phyloP scores from a whole-genome alignment of 2,888 invertebrate genomes.

The Archips xylosteana region DNA sequence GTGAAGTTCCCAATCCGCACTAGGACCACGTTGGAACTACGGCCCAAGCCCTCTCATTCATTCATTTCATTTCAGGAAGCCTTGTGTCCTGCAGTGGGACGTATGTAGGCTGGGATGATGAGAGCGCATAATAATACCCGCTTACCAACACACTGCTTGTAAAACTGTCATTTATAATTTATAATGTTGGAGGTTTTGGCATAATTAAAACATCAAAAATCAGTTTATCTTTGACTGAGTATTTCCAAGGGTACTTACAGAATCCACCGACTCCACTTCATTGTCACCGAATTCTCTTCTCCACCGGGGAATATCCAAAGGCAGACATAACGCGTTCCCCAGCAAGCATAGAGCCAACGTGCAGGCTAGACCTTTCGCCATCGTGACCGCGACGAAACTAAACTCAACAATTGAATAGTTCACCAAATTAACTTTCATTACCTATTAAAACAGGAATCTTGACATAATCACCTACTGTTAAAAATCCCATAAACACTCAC shows the following conservation, averaged over 20 bases:
- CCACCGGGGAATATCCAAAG: conserved; percentile 48
- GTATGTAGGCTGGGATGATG: too few relatives aligned
- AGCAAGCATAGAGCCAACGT: conserved; percentile 60
- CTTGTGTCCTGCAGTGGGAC: too few relatives aligned
- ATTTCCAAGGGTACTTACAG: conserved; percentile 52
- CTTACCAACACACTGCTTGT: too few relatives aligned
- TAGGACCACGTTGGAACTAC: too few relatives aligned
- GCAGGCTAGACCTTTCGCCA: conserved; percentile 60
- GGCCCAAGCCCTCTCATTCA: too few relatives aligned
- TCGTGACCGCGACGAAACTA: conserved; percentile 54
- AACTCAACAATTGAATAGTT: conserved; percentile 28
- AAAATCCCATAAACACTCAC: too few relatives aligned
- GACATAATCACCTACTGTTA: conserved; percentile 28
- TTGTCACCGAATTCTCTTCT: conserved; percentile 50
- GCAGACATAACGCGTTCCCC: conserved; percentile 62
- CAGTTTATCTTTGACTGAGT: not conserved
- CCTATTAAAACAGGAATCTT: conserved; percentile 23
- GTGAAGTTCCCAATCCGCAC: too few relatives aligned
- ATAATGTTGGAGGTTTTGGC: too few relatives aligned
- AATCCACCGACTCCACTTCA: conserved; percentile 45
- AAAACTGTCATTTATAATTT: too few relatives aligned
- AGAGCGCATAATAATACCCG: too few relatives aligned
- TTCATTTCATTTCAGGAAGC: too few relatives aligned
- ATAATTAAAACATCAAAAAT: too few relatives aligned
- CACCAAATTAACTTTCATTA: conserved; percentile 20